Evolutionary conservation across 2,888 invertebrate genomes (phyloP), one percentile per base, ranked within the genome.

Genomic region (Morpho helenor): DNA sequence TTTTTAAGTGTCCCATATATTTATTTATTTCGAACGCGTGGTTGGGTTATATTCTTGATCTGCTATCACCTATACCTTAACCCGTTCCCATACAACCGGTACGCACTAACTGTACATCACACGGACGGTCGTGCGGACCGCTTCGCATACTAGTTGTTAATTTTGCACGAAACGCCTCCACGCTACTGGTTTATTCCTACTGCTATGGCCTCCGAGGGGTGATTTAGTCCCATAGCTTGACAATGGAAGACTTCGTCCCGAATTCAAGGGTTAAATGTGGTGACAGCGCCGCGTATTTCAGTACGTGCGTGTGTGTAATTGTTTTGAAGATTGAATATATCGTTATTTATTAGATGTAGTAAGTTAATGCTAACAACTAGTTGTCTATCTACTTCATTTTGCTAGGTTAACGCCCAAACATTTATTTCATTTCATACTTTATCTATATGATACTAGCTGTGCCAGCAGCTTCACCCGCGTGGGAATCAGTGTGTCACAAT

Each of bases 111-210:
- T 70, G 72, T 79, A 74, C 70, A 72, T 81, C 77, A 80, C 73
- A 59, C 55, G 65, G 62, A 65, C 64, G 56, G 62, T 59, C 58
- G 63, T 61, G 66, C 56, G 57, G 62, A 63, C 69, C 57, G 61
- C 63, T 64, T 67, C 65, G 68, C 71, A 67, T 62, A 65, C 70
- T 68, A 69, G 75, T 75, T 81, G 82, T 82, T 82, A 80, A 82
- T 82, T 76, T 77, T 74, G 80, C 74, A 78, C 75, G 76, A 70
- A 76, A 73, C 78, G 74, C 73, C 75, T 75, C 75, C 70, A 66
- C 74, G 71, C 75, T 73, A 69, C 77, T 82, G 76, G 80, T 82
- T 81, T 80, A 82, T 80, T 75, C 74, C 68, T 71, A 68, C 69
- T 62, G 62, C 66, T 68, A 66, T 64, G 65, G 72, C 68, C 71